Evolutionary conservation across 1,140 invertebrate species (phyloP).

Genomic region (Drosophila sturtevanti): DNA sequence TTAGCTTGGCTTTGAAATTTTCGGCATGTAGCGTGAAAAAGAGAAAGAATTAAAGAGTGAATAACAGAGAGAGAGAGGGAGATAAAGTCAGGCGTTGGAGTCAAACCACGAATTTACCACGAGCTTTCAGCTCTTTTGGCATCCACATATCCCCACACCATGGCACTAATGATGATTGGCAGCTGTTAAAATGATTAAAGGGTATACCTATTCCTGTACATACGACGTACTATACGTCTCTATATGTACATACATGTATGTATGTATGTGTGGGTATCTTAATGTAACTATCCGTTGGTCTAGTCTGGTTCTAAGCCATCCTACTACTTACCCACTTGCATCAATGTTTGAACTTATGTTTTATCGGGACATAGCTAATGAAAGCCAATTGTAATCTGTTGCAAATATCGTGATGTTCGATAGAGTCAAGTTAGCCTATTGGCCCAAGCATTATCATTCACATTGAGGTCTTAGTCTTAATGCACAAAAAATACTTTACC

Average conservation of each 20-base stretch:
- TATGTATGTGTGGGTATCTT: neutral
- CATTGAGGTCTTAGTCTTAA: no score
- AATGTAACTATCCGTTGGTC: neutral
- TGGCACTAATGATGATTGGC: slow-evolving; percentile 67
- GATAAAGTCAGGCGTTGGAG: slow-evolving; percentile 4
- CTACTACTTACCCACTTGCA: slow-evolving; percentile 10
- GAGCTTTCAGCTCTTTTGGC: slow-evolving; percentile 9
- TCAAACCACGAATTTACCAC: slow-evolving; percentile 32
- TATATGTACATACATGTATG: neutral
- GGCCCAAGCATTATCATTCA: no score
- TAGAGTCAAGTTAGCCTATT: no score
- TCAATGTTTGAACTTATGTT: slow-evolving; percentile 14
- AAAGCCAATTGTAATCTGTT: slow-evolving; percentile 8
- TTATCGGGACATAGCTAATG: slow-evolving; percentile 1
- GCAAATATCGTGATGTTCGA: no score
- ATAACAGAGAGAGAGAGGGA: neutral
- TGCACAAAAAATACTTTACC: no score
- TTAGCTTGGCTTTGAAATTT: slow-evolving; percentile 57
- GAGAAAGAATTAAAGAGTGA: neutral
- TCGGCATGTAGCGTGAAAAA: slow-evolving; percentile 2
- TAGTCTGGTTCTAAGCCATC: neutral
- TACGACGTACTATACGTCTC: no score
- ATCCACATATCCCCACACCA: neutral
- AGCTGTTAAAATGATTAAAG: slow-evolving; percentile 72
- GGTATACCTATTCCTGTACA: slow-evolving; percentile 22